phyloP scores from a whole-genome alignment of 2,113 vertebrate genomes.

The Cavia porcellus region DNA sequence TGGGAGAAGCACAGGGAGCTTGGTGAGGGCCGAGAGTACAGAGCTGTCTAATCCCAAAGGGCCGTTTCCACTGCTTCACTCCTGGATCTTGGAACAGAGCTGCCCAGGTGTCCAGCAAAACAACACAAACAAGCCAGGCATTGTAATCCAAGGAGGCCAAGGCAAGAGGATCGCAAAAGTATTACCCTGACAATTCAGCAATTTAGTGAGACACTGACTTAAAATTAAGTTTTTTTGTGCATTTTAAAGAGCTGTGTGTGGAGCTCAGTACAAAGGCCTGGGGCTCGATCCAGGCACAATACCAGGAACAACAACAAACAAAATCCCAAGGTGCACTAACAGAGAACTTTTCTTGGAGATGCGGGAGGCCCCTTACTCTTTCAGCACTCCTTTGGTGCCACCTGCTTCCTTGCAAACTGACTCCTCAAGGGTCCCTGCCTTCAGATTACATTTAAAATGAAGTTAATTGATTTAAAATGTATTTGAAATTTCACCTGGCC shows the following conservation, averaged over 20 bases:
- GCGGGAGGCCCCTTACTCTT: neutral
- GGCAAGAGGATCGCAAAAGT: neutral
- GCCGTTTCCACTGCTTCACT: neutral
- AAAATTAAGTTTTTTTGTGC: neutral
- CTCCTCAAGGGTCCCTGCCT: neutral
- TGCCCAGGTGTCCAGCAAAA: neutral
- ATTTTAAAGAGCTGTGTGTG: neutral
- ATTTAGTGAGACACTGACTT: neutral
- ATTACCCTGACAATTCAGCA: neutral
- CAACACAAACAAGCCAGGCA: neutral
- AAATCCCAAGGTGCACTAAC: neutral
- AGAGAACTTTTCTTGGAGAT: neutral
- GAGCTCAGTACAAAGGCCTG: neutral
- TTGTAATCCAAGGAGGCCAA: neutral
- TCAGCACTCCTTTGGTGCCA: neutral
- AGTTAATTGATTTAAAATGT: neutral
- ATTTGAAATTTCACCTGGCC: neutral
- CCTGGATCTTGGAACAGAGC: neutral
- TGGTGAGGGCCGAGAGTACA: neutral
- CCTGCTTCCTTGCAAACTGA: constrained; percentile 30
- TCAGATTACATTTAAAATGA: neutral
- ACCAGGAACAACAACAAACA: neutral
- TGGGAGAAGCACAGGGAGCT: fast-evolving
- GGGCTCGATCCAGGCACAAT: neutral
- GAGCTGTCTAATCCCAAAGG: neutral